Evolutionary conservation across 2,888 invertebrate species (phyloP), one percentile per base, ranked within the genome.

Genomic region (Abrostola triplasia): DNA sequence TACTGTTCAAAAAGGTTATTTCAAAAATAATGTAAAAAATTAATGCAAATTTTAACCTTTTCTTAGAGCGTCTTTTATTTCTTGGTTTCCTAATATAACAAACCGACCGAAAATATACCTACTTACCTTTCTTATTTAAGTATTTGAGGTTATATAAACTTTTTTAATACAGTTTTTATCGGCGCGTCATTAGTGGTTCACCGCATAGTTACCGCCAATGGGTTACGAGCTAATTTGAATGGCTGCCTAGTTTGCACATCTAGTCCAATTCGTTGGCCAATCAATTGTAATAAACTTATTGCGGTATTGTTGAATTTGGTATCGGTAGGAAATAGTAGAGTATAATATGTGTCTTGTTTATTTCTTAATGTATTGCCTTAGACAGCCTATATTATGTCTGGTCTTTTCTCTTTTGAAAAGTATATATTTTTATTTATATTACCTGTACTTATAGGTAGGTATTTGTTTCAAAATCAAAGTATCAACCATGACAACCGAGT

Each of bases 171-270:
- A 11, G 48, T 71, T 79, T 76, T 76, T 67, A 62, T 57, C 9
- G 12, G 59, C 7, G 59, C 53, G 59, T 64, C 80, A 71, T 69
- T 73, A 69, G 79, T 53, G 74, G 79, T 73, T 62, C 38, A 77
- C 80, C 75, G 70, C 81, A 66, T 76, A 63, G 73, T 73, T 80
- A 79, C 60, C 58, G 44, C 52, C 59, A 74, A 70, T 70, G 58
- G 67, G 59, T 67, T 57, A 54, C 48, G 24, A 59, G 59, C 62
- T 69, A 70, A 76, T 74, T 80, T 69, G 52, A 73, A 69, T 65
- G 56, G 67, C 59, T 44, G 42, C 58, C 67, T 65, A 66, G 74
- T 79, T 79, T 76, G 70, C 74, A 81, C 79, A 79, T 79, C 79
- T 73, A 78, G 81, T 60, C 56, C 81, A 71, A 67, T 49, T 70